Conservation (phyloP, 2,797 vertebrate species). For the Momotus momota region DNA sequence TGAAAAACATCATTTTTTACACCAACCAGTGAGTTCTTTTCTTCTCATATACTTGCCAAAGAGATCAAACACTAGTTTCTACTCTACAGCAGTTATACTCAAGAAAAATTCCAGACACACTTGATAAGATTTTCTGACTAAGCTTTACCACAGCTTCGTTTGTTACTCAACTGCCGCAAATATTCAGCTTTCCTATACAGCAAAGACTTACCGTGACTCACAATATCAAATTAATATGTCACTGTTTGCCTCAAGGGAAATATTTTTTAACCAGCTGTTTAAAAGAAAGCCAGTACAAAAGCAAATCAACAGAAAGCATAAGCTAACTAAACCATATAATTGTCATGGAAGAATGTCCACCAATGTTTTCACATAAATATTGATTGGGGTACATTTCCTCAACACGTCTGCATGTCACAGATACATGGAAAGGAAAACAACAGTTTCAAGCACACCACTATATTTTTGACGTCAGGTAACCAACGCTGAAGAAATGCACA, state of each 20-base stretch:
- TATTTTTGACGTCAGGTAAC: background rate
- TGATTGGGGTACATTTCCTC: background rate
- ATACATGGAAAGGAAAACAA: background rate
- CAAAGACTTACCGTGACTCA: background rate
- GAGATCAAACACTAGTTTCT: background rate
- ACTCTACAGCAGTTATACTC: background rate
- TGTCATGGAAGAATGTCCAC: background rate
- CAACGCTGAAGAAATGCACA: slow-evolving; percentile 39
- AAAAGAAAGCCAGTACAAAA: background rate
- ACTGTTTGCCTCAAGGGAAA: background rate
- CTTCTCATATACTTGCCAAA: background rate
- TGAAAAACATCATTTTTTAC: background rate
- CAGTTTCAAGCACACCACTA: background rate
- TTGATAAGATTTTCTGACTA: background rate
- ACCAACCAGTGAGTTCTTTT: background rate
- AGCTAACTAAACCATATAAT: background rate
- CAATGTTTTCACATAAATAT: background rate
- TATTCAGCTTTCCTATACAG: background rate
- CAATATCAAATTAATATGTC: background rate
- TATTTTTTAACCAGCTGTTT: background rate
- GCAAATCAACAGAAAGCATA: background rate
- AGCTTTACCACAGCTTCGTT: background rate
- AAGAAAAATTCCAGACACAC: background rate
- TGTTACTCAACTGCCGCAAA: background rate
- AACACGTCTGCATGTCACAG: background rate